Percentiles rank a stretch among this genome's conserved stretches.
Evolutionary conservation across 2,888 invertebrate genomes (phyloP).

Genomic region (Darwinula stevensoni): DNA sequence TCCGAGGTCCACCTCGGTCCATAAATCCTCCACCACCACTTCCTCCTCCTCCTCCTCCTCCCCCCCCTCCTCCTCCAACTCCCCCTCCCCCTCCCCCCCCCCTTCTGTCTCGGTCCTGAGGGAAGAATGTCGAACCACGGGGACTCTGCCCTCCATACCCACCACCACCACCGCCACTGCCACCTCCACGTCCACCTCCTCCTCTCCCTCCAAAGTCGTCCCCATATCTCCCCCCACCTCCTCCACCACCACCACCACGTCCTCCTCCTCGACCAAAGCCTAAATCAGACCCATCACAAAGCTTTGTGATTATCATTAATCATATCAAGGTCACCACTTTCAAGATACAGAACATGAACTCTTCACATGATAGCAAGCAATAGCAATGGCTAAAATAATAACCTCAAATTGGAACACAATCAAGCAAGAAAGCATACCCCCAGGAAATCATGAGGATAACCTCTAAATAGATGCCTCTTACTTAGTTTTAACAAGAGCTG

Average conservation of each 20-base stretch:
- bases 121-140: neutral
- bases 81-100: neutral
- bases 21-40: neutral
- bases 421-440: too few species aligned
- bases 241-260: neutral
- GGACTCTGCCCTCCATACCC: neutral
- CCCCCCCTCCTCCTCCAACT: neutral
- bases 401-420: too few species aligned
- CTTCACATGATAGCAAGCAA: too few species aligned
- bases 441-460: too few species aligned
- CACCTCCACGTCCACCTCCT: neutral
- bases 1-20: conserved; percentile 1
- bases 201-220: neutral
- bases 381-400: too few species aligned
- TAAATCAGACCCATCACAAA: too few species aligned
- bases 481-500: too few species aligned
- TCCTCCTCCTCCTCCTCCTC: neutral
- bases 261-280: neutral
- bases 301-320: too few species aligned
- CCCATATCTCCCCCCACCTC: neutral
- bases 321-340: too few species aligned
- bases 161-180: neutral
- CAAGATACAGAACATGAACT: too few species aligned
- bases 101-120: neutral
- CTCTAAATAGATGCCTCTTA: too few species aligned